These are phyloP conservation scores for Ailuropoda melanoleuca DNA, from an alignment of 2,113 vertebrate species.

Conservation along the genomic window DNA sequence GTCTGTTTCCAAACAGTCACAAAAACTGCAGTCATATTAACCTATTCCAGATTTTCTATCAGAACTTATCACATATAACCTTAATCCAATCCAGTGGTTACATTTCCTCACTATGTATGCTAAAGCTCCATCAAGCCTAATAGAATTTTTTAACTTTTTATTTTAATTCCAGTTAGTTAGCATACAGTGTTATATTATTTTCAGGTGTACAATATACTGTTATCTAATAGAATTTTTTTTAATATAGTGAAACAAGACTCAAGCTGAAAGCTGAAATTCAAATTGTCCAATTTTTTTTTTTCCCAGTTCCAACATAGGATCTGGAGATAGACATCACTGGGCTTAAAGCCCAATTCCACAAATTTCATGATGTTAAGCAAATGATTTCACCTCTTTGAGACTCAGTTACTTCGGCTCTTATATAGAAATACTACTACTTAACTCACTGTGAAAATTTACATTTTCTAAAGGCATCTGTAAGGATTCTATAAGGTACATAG, in stretches of 20 bases:
- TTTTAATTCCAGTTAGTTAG: background rate
- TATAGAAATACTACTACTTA: background rate
- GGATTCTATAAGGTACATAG: background rate
- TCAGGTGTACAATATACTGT: background rate
- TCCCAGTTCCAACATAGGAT: background rate
- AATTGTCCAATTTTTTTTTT: background rate
- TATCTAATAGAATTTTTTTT: background rate
- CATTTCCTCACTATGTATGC: background rate
- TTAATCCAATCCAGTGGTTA: background rate
- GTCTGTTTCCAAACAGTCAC: background rate
- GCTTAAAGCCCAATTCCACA: background rate
- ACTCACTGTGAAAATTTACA: background rate
- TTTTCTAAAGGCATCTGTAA: background rate
- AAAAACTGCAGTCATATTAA: background rate
- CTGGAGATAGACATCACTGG: slow-evolving; percentile 12
- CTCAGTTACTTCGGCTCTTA: background rate
- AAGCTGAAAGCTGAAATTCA: slow-evolving; percentile 22
- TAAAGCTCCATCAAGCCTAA: background rate
- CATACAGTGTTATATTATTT: background rate
- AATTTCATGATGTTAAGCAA: background rate
- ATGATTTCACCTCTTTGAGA: background rate
- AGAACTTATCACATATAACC: background rate
- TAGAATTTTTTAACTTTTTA: background rate
- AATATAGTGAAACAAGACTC: background rate
- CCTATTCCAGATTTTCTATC: background rate